phyloP scores from a whole-genome alignment of 1,140 invertebrate species.

The Drosophila parvula region DNA sequence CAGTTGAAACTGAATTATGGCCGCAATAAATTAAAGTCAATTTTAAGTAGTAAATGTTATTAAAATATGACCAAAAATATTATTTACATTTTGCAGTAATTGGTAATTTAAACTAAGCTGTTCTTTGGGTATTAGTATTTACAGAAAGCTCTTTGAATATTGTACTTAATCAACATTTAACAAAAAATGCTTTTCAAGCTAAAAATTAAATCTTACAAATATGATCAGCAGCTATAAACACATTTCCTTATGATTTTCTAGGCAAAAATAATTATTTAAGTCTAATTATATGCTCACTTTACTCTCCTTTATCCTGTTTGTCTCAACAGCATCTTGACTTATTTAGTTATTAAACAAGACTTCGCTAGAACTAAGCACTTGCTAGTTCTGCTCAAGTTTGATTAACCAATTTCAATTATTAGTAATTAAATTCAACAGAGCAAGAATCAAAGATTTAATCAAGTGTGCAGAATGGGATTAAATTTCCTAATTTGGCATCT shows the following conservation, averaged over 20 bases:
- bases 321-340: background rate
- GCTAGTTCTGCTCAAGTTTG: background rate
- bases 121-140: background rate
- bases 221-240: background rate
- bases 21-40: background rate
- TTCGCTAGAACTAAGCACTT: background rate
- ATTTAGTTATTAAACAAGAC: background rate
- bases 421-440: background rate
- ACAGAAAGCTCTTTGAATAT: background rate
- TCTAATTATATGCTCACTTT: background rate
- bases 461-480: no score
- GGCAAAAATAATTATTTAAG: background rate
- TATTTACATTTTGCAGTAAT: background rate
- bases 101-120: background rate
- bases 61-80: background rate
- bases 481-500: background rate
- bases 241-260: background rate
- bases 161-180: background rate
- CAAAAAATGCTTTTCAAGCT: no score
- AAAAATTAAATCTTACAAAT: no score
- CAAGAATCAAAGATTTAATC: background rate
- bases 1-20: slow-evolving; percentile 1
- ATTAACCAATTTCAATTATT: background rate
- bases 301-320: no score
- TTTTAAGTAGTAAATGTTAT: background rate